Evolutionary conservation across 2,797 vertebrate species (phyloP).

Genomic region (Jordanella pulchra): DNA sequence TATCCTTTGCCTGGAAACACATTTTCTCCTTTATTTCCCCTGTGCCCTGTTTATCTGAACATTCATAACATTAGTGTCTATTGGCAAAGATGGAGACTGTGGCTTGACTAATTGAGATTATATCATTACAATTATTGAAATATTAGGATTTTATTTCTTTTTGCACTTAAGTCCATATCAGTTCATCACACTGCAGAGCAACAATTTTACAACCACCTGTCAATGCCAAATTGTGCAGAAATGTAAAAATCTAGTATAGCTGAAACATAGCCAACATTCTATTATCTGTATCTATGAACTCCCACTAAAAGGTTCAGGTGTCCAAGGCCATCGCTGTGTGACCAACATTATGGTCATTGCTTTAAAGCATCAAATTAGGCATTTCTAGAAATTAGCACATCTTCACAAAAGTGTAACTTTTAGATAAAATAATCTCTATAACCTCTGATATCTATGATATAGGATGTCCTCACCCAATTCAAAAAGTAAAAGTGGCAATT

Average conservation of each 20-base stretch:
- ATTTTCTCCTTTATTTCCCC: constrained; percentile 7
- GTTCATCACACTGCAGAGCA: not conserved
- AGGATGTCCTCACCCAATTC: not conserved
- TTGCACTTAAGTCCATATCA: not conserved
- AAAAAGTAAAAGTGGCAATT: too few species aligned
- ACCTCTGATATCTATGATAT: not conserved
- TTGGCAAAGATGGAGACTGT: not conserved
- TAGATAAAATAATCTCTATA: not conserved
- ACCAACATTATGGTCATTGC: too few species aligned
- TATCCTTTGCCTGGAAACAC: constrained; percentile 1
- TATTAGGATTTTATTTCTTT: constrained; percentile 8
- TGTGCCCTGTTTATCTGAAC: not conserved
- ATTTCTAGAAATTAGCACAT: not conserved
- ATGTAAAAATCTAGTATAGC: not conserved
- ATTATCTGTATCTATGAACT: too few species aligned
- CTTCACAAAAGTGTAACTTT: not conserved
- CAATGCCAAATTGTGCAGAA: not conserved
- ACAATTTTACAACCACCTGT: not conserved
- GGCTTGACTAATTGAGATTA: not conserved
- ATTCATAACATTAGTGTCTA: not conserved
- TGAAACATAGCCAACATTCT: too few species aligned
- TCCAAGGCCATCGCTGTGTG: not conserved
- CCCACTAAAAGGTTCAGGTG: too few species aligned
- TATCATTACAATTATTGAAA: not conserved
- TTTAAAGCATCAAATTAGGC: not conserved